A percentile compares a stretch with the other conserved stretches of the same genome.
phyloP scores from a whole-genome alignment of 64 coral and sea anemone genomes.

The Astreopora myriophthalma region DNA sequence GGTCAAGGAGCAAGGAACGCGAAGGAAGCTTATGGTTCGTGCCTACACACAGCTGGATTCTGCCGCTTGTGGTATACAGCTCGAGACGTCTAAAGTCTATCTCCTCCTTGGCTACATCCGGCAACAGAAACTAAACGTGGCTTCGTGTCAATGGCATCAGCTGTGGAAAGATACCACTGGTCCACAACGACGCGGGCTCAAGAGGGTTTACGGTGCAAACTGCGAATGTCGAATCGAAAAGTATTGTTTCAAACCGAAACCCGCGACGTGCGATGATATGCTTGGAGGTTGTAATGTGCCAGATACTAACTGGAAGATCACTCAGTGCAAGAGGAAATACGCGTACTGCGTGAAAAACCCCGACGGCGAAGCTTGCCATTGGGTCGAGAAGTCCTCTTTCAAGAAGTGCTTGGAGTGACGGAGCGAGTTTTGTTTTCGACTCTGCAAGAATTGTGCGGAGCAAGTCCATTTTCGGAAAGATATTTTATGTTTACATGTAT shows the following conservation, averaged over 20 bases:
- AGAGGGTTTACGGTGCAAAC: neutral
- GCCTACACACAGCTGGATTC: neutral
- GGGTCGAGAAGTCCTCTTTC: neutral
- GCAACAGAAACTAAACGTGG: neutral
- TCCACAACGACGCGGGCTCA: constrained; percentile 18
- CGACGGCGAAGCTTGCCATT: neutral
- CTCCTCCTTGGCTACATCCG: neutral
- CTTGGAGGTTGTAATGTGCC: neutral
- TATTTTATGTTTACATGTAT: too few species aligned
- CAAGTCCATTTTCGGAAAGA: too few species aligned
- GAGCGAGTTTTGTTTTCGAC: too few species aligned
- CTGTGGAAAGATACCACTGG: neutral
- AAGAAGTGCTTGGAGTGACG: neutral
- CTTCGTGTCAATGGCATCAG: neutral
- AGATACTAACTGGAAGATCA: neutral
- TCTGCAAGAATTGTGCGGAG: too few species aligned
- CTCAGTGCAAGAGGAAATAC: neutral
- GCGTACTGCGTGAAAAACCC: neutral
- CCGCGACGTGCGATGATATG: neutral
- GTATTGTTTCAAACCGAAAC: neutral
- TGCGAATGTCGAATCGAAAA: neutral
- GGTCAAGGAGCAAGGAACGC: neutral
- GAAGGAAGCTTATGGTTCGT: neutral
- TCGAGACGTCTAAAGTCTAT: neutral
- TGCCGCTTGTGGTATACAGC: neutral